These are phyloP conservation scores for Drosophila kohkoa DNA, from an alignment of 1,140 invertebrate genomes.

Conservation along the genomic window DNA sequence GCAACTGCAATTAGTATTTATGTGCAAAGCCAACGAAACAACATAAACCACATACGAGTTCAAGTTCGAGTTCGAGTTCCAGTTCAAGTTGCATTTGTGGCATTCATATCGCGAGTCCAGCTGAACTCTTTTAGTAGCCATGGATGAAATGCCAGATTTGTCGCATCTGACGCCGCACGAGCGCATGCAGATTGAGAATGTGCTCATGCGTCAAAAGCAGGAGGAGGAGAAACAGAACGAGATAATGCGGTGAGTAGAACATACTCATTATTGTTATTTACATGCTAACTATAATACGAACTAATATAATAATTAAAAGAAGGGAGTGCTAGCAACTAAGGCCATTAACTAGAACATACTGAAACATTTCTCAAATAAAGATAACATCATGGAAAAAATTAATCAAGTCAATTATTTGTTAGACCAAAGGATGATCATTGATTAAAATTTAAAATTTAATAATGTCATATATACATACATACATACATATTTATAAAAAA, in stretches of 20 bases:
- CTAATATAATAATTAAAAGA: no score
- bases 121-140: constrained; percentile 68
- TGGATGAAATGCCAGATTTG: constrained; percentile 96
- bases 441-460: no score
- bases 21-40: constrained; percentile 38
- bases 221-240: constrained; percentile 98
- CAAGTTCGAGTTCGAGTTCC: constrained; percentile 4
- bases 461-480: no score
- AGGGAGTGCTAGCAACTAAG: no score
- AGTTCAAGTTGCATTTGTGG: constrained; percentile 15
- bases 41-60: constrained; percentile 22
- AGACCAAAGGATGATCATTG: no score
- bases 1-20: constrained; percentile 38
- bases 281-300: no score
- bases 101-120: not conserved
- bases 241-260: constrained; percentile 94
- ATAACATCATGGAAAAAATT: no score
- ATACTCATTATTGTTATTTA: not conserved
- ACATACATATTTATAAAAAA: no score
- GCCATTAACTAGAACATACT: no score
- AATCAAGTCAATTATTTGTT: no score
- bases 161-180: constrained; percentile 99
- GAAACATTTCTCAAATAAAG: no score
- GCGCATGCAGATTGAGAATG: constrained; percentile 97
- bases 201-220: constrained; percentile 97